These are phyloP conservation scores for Babyrousa celebensis DNA, from an alignment of 2,797 vertebrate species.

Conservation along the genomic window DNA sequence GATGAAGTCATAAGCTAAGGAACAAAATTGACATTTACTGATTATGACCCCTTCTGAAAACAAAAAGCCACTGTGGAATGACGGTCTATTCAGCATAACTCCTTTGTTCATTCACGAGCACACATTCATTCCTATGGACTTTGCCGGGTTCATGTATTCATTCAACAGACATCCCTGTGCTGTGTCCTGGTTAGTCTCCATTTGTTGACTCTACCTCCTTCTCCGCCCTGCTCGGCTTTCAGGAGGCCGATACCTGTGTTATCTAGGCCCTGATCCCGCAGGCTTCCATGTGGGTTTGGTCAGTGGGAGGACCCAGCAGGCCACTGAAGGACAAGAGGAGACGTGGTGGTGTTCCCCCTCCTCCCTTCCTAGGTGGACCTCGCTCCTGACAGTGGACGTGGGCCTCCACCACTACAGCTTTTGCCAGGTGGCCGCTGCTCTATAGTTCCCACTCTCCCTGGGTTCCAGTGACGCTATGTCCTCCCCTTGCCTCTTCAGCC, in stretches of 20 bases:
- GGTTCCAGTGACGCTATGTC: background rate
- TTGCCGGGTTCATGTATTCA: background rate
- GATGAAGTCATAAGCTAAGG: slow-evolving; percentile 40
- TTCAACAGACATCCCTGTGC: background rate
- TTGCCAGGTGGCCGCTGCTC: background rate
- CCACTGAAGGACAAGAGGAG: background rate
- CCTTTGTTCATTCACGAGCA: slow-evolving; percentile 1
- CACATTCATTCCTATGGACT: background rate
- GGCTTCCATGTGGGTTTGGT: background rate
- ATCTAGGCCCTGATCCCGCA: background rate
- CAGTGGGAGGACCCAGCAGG: background rate
- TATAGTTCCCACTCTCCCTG: too few species aligned
- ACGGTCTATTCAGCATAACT: background rate
- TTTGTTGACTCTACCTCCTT: background rate
- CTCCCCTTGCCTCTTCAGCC: background rate
- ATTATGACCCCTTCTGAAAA: background rate
- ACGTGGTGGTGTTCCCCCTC: background rate
- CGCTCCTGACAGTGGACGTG: background rate
- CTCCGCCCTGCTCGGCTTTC: background rate
- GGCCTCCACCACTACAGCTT: background rate
- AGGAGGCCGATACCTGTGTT: background rate
- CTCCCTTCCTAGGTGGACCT: background rate
- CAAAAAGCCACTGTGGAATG: slow-evolving; percentile 19
- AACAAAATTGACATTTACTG: slow-evolving; percentile 18
- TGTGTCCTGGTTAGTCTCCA: background rate